Percentiles rank a stretch among this genome's conserved stretches.
These are phyloP conservation scores for Eospalax fontanierii DNA, from an alignment of 2,797 vertebrate species.

Conservation along the genomic window DNA sequence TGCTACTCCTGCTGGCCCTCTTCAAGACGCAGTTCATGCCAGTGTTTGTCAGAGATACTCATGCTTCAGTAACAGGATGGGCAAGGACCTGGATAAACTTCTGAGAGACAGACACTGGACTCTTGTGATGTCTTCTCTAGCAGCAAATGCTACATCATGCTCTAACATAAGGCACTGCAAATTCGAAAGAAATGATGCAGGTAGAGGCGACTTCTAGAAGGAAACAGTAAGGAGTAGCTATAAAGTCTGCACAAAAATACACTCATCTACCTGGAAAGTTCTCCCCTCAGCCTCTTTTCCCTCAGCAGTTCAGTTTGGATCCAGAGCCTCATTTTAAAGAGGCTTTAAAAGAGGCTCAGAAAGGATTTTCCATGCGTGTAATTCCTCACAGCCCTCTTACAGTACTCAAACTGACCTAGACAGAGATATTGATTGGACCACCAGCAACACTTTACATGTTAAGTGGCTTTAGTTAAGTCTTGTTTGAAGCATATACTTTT, in stretches of 20 bases:
- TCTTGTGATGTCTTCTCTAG: background rate
- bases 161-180: background rate
- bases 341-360: background rate
- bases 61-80: background rate
- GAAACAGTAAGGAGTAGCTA: background rate
- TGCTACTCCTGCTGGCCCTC: slow-evolving; percentile 56
- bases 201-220: background rate
- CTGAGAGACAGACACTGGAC: slow-evolving; percentile 13
- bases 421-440: background rate
- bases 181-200: background rate
- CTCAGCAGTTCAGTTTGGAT: slow-evolving; percentile 12
- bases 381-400: background rate
- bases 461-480: background rate
- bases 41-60: slow-evolving; percentile 38
- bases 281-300: background rate
- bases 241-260: background rate
- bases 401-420: background rate
- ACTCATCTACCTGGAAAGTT: background rate
- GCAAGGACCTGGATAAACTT: background rate
- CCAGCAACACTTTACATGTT: background rate
- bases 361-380: background rate
- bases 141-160: background rate
- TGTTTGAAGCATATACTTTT: background rate
- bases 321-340: background rate
- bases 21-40: slow-evolving; percentile 40